These are phyloP conservation scores for Siniperca undulata DNA, from an alignment of 2,797 vertebrate genomes.

Conservation along the genomic window DNA sequence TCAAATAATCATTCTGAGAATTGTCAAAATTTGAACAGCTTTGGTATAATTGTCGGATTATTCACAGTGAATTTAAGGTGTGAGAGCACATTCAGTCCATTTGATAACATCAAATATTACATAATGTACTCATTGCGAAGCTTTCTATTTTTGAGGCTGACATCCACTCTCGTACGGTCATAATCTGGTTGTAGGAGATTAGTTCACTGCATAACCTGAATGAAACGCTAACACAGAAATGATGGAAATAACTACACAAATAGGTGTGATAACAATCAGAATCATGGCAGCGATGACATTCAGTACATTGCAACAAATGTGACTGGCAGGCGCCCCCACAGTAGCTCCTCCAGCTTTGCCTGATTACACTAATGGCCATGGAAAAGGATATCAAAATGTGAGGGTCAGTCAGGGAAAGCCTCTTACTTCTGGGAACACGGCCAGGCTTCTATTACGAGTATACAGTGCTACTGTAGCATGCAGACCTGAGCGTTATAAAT, in stretches of 20 bases:
- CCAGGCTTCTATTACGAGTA: constrained; percentile 58
- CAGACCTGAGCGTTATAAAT: constrained; percentile 27
- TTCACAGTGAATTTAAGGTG: constrained; percentile 41
- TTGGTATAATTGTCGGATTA: constrained; percentile 40
- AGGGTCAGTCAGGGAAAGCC: constrained; percentile 61
- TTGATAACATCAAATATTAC: constrained; percentile 61
- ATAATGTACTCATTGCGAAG: constrained; percentile 59
- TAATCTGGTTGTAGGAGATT: constrained; percentile 69
- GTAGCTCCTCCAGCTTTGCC: constrained; percentile 36
- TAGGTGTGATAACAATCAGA: neutral
- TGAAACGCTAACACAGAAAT: constrained; percentile 8
- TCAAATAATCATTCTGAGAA: constrained; percentile 1
- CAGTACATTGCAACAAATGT: constrained; percentile 13
- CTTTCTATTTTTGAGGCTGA: constrained; percentile 59
- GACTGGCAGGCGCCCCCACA: neutral
- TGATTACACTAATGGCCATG: constrained; percentile 63
- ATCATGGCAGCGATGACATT: neutral
- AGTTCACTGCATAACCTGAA: constrained; percentile 31
- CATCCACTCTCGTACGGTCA: constrained; percentile 38
- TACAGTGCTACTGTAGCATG: constrained; percentile 37
- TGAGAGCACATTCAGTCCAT: constrained; percentile 34
- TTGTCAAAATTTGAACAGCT: neutral
- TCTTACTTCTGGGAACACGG: constrained; percentile 63
- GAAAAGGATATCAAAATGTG: constrained; percentile 64
- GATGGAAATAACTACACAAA: constrained; percentile 7